phyloP scores from a whole-genome alignment of 2,797 vertebrate genomes.

The Podarcis lilfordi region DNA sequence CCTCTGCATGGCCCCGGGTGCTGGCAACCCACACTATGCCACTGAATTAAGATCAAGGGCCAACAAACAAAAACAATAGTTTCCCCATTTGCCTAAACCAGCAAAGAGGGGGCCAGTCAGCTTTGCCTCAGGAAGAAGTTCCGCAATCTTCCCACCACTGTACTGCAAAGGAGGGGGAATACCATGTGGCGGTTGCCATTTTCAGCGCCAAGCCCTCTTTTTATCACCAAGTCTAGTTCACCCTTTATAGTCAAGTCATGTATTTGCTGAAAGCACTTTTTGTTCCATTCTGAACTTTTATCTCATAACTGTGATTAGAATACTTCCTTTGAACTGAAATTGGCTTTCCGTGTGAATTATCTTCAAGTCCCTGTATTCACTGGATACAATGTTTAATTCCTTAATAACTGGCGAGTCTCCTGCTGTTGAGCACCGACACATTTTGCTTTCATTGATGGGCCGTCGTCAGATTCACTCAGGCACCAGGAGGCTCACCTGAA shows the following conservation, averaged over 20 bases:
- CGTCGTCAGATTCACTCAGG: constrained; percentile 9
- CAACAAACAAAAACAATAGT: background rate
- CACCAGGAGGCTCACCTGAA: constrained; percentile 37
- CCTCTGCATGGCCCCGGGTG: no score
- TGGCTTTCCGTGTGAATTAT: constrained; percentile 43
- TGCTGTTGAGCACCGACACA: constrained; percentile 8
- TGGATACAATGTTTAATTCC: constrained; percentile 54
- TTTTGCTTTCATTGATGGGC: constrained; percentile 29
- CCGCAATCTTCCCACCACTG: background rate
- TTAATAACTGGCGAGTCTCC: constrained; percentile 38
- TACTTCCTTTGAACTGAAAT: constrained; percentile 31
- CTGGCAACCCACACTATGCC: no score
- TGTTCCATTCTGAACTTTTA: background rate
- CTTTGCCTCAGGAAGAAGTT: background rate
- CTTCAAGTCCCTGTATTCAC: constrained; percentile 51
- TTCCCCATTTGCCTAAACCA: background rate
- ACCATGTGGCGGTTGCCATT: background rate
- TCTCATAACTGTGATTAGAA: constrained; percentile 33
- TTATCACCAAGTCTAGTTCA: background rate
- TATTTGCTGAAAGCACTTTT: constrained; percentile 52
- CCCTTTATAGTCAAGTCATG: background rate
- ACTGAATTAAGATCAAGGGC: no score
- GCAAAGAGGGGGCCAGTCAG: background rate
- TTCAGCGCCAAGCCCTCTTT: background rate
- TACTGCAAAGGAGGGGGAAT: background rate